Evolutionary conservation across 1,140 invertebrate genomes (phyloP), one percentile per base, ranked within the genome.

Genomic region (Augochlora pura): DNA sequence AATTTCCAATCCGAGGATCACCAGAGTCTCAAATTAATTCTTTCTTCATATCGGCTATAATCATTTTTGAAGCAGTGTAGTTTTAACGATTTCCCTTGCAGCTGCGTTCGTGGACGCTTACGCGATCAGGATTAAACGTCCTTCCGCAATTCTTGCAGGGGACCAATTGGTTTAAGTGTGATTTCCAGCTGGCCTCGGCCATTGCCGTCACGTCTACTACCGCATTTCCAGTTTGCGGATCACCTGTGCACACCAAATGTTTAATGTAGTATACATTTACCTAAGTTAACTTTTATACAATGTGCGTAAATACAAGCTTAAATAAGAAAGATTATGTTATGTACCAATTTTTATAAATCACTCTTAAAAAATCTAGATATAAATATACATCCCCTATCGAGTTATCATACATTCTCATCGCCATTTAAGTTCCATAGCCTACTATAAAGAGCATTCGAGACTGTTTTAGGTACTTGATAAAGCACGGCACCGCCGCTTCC

Each of bases 51-150:
- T 21, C 60, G 27, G 18, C 6, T 63, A 38, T 2, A 70, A 77
- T 49, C 62, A 5, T 75, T 67, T 60, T 10, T 32, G 32, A 18
- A 16, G 0, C 14, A 18, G 23, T 16, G 23, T 18, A 32, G n/a
- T 49, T 71, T 87, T 70, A 89, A 67, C 74, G 84, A 49, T 25
- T 88, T 52, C 88, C 90, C 83, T 94, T 94, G 81, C 96, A 97
- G 77, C 94, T 95, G 65, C 94, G 92, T 88, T 96, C 94, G 84
- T 97, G 96, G 27, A 96, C 90, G 46, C 90, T 89, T 3, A 97
- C 92, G 65, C 96, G 91, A 82, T 97, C 96, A 2, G 96, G 95
- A 87, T 94, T 94, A 87, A 97, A 96, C 32, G 95, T 96, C 60
- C 96, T 92, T 25, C 94, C 94, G 89, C 96, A 97, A 74, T 93